A percentile compares a stretch with the other conserved stretches of the same genome.
Conservation (phyloP, 1,140 invertebrate species). For the Nilaparvata lugens region DNA sequence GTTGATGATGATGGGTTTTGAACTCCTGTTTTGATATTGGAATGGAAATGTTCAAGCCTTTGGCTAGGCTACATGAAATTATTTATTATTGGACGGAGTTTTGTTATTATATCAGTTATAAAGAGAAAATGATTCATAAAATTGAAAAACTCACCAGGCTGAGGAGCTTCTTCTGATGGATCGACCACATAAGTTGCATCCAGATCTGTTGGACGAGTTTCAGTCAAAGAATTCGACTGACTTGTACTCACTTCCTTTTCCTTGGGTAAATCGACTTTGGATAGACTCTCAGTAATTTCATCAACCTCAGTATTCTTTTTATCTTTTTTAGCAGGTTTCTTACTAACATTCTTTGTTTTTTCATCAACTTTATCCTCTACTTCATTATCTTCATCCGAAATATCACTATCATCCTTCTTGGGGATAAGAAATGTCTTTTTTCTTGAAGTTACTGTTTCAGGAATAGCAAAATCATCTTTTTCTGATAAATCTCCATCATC, state of each 20-base stretch:
- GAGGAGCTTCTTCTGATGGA: no score
- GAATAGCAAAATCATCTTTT: constrained; percentile 18
- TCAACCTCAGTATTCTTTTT: constrained; percentile 19
- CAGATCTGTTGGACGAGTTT: not conserved
- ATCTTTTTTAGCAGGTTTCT: constrained; percentile 18
- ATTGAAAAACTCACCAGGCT: no score
- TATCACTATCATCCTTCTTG: not conserved
- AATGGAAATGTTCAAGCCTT: no score
- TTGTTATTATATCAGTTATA: no score
- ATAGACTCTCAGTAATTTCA: constrained; percentile 18
- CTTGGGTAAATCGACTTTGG: not conserved
- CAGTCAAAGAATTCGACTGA: not conserved
- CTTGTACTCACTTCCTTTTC: no score
- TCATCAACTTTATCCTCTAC: constrained; percentile 19
- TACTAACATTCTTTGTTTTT: constrained; percentile 6
- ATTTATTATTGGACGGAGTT: no score
- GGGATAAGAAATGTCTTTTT: constrained; percentile 2
- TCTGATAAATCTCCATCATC: constrained; percentile 20
- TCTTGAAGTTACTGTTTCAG: constrained; percentile 1
- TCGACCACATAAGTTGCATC: constrained; percentile 6
- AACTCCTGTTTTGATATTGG: no score
- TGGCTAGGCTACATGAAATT: no score
- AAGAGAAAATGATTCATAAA: no score
- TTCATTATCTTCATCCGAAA: constrained; percentile 10
- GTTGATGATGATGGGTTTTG: no score